A percentile compares a stretch with the other conserved stretches of the same genome.
Evolutionary conservation across 2,888 invertebrate species (phyloP).

Genomic region (Leucophora obtusa): DNA sequence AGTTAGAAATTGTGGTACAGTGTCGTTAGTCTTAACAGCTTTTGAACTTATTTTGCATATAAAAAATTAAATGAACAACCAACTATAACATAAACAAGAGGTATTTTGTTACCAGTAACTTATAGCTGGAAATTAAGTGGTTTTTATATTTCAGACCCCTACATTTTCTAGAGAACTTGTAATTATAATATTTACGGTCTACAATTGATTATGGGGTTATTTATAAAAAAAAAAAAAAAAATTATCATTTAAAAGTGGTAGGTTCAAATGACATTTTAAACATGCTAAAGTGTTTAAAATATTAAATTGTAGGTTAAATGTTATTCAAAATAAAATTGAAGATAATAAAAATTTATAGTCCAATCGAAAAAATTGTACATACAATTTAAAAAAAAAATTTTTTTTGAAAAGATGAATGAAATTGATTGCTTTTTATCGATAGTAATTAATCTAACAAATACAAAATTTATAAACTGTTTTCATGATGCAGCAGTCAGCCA

Average conservation of each 20-base stretch:
- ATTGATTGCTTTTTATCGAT: neutral
- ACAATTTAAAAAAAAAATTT: too few relatives aligned
- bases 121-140: neutral
- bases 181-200: slow-evolving; percentile 22
- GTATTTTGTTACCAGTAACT: slow-evolving; percentile 28
- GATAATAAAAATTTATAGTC: neutral
- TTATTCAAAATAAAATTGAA: neutral
- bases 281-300: slow-evolving; percentile 20
- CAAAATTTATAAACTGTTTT: too few relatives aligned
- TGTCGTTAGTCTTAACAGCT: neutral
- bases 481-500: too few relatives aligned
- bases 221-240: neutral
- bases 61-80: slow-evolving; percentile 12
- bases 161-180: neutral
- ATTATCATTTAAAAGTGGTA: neutral
- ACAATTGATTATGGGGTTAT: slow-evolving; percentile 22
- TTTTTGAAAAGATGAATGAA: neutral
- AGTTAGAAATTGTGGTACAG: too few relatives aligned
- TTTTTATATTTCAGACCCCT: neutral
- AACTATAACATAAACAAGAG: slow-evolving; percentile 43
- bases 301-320: neutral
- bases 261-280: slow-evolving; percentile 18
- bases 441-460: too few relatives aligned
- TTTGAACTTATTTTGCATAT: neutral
- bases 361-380: neutral